These are phyloP conservation scores for Craterocephalus amniculus DNA, from an alignment of 2,797 vertebrate genomes.

Conservation along the genomic window DNA sequence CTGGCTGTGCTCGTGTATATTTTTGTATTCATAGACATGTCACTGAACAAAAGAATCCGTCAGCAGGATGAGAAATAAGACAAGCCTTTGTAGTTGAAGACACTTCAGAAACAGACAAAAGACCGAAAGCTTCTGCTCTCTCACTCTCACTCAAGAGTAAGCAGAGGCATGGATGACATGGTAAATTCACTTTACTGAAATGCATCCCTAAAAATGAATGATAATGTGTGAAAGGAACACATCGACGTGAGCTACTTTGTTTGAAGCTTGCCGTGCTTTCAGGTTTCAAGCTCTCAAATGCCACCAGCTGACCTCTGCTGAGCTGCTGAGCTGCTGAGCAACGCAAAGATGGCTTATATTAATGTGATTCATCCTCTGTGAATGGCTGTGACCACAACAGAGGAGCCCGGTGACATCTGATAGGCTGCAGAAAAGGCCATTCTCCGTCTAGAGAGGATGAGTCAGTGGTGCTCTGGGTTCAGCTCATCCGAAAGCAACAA, in stretches of 20 bases:
- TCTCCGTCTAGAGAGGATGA: slow-evolving; percentile 66
- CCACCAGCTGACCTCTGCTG: slow-evolving; percentile 64
- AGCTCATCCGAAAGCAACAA: slow-evolving; percentile 53
- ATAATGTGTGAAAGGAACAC: slow-evolving; percentile 11
- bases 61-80: slow-evolving; percentile 38
- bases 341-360: slow-evolving; percentile 74
- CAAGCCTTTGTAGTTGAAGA: slow-evolving; percentile 45
- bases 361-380: slow-evolving; percentile 76
- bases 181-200: slow-evolving; percentile 2
- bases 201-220: slow-evolving; percentile 16
- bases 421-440: slow-evolving; percentile 74
- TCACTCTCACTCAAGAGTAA: slow-evolving; percentile 11
- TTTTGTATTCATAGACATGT: slow-evolving; percentile 24
- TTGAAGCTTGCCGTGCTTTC: slow-evolving; percentile 54
- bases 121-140: slow-evolving; percentile 17
- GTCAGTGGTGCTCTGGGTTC: slow-evolving; percentile 66
- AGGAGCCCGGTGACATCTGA: slow-evolving; percentile 74
- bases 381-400: slow-evolving; percentile 77
- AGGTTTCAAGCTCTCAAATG: slow-evolving; percentile 62
- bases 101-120: slow-evolving; percentile 41
- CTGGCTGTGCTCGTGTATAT: neutral
- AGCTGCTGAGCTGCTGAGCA: slow-evolving; percentile 52
- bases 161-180: slow-evolving; percentile 15
- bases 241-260: slow-evolving; percentile 38
- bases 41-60: slow-evolving; percentile 43